Base-by-base conservation (phyloP, 2,113 vertebrate species). In the Pao palembangensis region DNA sequence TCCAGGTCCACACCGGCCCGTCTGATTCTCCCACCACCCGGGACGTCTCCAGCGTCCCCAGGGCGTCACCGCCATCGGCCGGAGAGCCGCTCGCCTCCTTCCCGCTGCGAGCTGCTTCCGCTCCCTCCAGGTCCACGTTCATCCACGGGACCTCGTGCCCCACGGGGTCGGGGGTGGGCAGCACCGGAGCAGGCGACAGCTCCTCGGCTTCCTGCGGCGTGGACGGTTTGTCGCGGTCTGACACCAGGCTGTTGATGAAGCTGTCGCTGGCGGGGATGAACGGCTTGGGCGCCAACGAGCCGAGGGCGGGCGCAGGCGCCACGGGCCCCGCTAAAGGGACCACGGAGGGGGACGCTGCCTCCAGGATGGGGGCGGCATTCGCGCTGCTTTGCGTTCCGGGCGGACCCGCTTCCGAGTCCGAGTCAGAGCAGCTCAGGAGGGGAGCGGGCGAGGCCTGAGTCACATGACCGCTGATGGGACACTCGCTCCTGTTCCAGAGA, bases 111-210 rank as follows among this genome's bases (percentile, higher is more conserved):
- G 90, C 61, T 0, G 76, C 79, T 13, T 80, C 89, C 1, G 91
- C 88, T 53, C 94, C 95, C 74, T 95, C 95, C 72, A 98, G 84
- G 71, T 98, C 96, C 38, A 98, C 95, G 11, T 92, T 97, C 76
- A 93, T 96, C 95, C 95, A 98, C 49, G 91, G 93, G 49, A 90
- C 75, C 1, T 92, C 90, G 0, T 64, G 76, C 3, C 68, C 58
- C 0, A 51, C 63, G 1, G 72, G 58, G 0, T 50, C 74, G 8
- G 80, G 81, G 6, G 75, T 73, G 0, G 66, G 66, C 13, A 66
- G 1, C 4, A 31, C 67, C 8, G 3, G 51, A 17, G 76, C 86
- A 8, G 55, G 68, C 23, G 46, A 38, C 0, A 18, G 61, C n/a
- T 80, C 81, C 6, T 41, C 61, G 0, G 3, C 19, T 16, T 85